Conservation (phyloP, 2,797 vertebrate genomes). For the Anisognathus igniventris region DNA sequence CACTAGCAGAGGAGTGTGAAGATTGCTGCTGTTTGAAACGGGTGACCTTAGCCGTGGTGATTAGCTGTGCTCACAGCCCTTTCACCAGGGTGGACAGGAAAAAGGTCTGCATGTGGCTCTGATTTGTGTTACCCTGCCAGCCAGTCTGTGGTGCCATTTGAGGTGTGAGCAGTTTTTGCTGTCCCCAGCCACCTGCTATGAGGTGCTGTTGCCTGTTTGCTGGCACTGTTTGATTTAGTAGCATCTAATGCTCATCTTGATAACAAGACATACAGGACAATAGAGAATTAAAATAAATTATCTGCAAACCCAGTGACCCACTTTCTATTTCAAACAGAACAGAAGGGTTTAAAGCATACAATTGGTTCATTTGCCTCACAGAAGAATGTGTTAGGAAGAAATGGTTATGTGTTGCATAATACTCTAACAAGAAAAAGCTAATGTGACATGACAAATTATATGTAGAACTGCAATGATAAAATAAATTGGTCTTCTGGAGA, state of each 20-base stretch:
- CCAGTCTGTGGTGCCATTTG: neutral
- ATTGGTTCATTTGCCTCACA: neutral
- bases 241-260: neutral
- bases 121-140: neutral
- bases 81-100: neutral
- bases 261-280: neutral
- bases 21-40: neutral
- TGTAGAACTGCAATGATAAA: neutral
- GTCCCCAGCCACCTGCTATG: neutral
- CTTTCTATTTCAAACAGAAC: neutral
- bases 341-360: neutral
- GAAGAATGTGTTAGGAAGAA: neutral
- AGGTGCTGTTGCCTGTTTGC: neutral
- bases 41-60: neutral
- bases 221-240: neutral
- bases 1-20: neutral
- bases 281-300: neutral
- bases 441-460: neutral
- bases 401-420: neutral
- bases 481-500: neutral
- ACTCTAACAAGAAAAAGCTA: neutral
- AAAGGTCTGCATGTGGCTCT: neutral
- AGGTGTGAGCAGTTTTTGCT: neutral
- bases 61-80: neutral
- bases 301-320: slow-evolving; percentile 28